Evolutionary conservation across 2,888 invertebrate species (phyloP).

Genomic region (Leptothorax acervorum): DNA sequence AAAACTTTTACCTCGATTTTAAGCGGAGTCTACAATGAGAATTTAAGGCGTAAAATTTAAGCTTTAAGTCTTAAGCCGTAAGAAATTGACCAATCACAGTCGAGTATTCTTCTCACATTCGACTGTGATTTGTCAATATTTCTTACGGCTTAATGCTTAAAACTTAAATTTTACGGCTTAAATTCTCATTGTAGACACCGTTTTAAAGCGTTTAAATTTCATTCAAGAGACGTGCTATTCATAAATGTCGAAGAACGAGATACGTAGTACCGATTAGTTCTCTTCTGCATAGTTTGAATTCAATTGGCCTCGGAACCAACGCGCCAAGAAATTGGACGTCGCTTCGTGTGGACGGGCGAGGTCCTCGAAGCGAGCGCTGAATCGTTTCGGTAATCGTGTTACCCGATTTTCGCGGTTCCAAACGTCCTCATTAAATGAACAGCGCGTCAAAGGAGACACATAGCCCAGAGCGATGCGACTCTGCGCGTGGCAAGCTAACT

Average conservation of each 20-base stretch:
- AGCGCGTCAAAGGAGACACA: slow-evolving; percentile 70
- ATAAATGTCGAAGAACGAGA: neutral
- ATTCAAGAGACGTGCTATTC: neutral
- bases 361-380: slow-evolving; percentile 42
- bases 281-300: slow-evolving; percentile 31
- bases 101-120: too few relatives aligned
- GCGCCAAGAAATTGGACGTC: slow-evolving; percentile 66
- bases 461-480: slow-evolving; percentile 66
- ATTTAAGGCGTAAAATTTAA: too few relatives aligned
- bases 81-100: too few relatives aligned
- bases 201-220: neutral
- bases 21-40: too few relatives aligned
- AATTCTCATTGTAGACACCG: too few relatives aligned
- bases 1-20: neutral
- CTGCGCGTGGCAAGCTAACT: slow-evolving; percentile 70
- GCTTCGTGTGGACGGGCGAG: slow-evolving; percentile 51
- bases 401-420: slow-evolving; percentile 69
- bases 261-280: slow-evolving; percentile 14
- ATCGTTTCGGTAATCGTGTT: slow-evolving; percentile 68
- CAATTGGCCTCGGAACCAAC: slow-evolving; percentile 34
- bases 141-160: too few relatives aligned
- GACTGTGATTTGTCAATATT: too few relatives aligned
- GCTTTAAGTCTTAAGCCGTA: too few relatives aligned
- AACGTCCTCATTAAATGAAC: slow-evolving; percentile 66
- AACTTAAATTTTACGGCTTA: too few relatives aligned